phyloP scores from a whole-genome alignment of 2,888 invertebrate species.

The Phyllotreta cruciferae region DNA sequence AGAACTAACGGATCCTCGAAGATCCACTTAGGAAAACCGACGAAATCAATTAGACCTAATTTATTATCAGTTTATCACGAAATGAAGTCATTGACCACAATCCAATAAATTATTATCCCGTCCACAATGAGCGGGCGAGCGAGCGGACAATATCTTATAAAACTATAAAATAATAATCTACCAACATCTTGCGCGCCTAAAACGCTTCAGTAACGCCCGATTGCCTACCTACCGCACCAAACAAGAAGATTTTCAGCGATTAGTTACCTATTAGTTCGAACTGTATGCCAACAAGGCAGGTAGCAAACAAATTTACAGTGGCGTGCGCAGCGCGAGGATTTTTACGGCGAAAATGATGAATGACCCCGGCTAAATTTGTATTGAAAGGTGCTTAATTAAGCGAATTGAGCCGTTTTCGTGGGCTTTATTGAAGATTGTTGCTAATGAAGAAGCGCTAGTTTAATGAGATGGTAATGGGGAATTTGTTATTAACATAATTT shows the following conservation, averaged over 20 bases:
- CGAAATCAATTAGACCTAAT: too few relatives aligned
- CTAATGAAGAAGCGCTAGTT: too few relatives aligned
- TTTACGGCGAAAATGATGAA: background rate
- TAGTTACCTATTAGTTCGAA: conserved; percentile 32
- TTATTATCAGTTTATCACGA: too few relatives aligned
- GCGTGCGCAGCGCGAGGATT: background rate
- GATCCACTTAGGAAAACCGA: too few relatives aligned
- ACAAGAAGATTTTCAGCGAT: conserved; percentile 29
- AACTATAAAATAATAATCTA: too few relatives aligned
- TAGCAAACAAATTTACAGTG: conserved; percentile 22
- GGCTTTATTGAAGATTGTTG: too few relatives aligned
- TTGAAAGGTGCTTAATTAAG: too few relatives aligned
- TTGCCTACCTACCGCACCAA: conserved; percentile 27
- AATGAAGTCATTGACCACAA: conserved; percentile 1
- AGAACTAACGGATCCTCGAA: too few relatives aligned
- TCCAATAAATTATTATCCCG: conserved; percentile 12
- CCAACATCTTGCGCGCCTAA: conserved; percentile 16
- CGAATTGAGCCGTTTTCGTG: too few relatives aligned
- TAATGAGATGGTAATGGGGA: too few relatives aligned
- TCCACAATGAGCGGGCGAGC: background rate
- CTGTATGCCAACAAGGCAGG: conserved; percentile 28
- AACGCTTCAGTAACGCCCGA: conserved; percentile 19
- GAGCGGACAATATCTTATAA: conserved; percentile 2
- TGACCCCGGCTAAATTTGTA: too few relatives aligned
- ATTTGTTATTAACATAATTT: too few relatives aligned